These are phyloP conservation scores for Calidris pygmaea DNA, from an alignment of 2,113 vertebrate species.

Conservation along the genomic window DNA sequence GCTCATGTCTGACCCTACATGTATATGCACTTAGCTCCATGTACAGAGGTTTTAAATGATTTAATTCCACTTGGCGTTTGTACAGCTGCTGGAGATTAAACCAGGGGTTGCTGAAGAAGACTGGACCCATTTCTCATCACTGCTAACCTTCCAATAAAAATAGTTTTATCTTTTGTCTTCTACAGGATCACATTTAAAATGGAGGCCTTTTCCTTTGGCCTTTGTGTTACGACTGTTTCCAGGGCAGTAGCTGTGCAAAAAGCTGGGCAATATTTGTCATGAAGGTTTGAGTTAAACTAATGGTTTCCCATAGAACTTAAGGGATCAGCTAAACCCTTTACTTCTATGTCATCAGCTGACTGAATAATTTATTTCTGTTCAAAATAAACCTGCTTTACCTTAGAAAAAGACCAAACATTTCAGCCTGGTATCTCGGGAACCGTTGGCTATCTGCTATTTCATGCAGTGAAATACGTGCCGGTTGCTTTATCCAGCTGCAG, in stretches of 20 bases:
- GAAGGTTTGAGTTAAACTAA: background rate
- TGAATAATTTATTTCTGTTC: background rate
- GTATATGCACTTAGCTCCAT: background rate
- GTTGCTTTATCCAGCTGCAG: background rate
- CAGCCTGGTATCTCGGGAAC: background rate
- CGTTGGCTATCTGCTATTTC: background rate
- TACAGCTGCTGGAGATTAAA: background rate
- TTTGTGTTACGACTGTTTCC: background rate
- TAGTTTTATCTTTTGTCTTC: background rate
- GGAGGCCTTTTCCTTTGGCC: background rate
- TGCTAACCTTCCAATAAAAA: background rate
- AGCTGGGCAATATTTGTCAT: background rate
- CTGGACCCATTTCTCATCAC: background rate
- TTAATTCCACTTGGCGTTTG: fast-evolving
- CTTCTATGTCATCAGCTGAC: background rate
- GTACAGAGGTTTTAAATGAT: background rate
- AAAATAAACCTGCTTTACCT: background rate
- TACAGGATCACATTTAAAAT: background rate
- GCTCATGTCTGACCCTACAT: background rate
- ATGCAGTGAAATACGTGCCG: background rate
- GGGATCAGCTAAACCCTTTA: background rate
- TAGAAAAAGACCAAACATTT: background rate
- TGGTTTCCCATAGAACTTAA: background rate
- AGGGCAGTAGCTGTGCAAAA: background rate
- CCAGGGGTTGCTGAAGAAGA: background rate